Evolutionary conservation across 1,140 invertebrate genomes (phyloP).

Genomic region (Gonioctena quinquepunctata): DNA sequence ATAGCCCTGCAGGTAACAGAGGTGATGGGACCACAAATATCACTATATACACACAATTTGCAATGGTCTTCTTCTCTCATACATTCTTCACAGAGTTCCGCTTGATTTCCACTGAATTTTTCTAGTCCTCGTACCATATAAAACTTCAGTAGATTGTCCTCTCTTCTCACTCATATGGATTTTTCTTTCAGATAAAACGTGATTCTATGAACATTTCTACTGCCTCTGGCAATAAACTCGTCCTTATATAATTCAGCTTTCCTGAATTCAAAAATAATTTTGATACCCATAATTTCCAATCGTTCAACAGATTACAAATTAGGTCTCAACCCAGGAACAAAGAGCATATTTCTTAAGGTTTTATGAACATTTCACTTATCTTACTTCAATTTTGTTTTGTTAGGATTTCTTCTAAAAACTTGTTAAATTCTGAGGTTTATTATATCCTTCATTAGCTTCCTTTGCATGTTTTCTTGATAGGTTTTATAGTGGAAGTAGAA

Average conservation of each 20-base stretch:
- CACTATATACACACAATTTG: too few relatives aligned
- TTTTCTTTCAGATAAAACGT: neutral
- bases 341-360: neutral
- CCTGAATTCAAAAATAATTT: neutral
- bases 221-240: neutral
- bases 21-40: too few relatives aligned
- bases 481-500: too few relatives aligned
- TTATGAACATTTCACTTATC: neutral
- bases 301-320: neutral
- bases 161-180: neutral
- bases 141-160: neutral
- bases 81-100: neutral
- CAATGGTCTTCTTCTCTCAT: neutral
- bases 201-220: neutral
- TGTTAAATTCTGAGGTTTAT: too few relatives aligned
- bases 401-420: too few relatives aligned
- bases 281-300: neutral
- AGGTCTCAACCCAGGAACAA: neutral
- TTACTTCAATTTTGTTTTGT: neutral
- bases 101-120: neutral
- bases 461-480: too few relatives aligned
- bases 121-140: neutral
- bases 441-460: too few relatives aligned
- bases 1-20: too few relatives aligned
- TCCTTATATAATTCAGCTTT: neutral